Base-by-base conservation (phyloP, 2,888 invertebrate species). In the Callyntrura guangdongensis region DNA sequence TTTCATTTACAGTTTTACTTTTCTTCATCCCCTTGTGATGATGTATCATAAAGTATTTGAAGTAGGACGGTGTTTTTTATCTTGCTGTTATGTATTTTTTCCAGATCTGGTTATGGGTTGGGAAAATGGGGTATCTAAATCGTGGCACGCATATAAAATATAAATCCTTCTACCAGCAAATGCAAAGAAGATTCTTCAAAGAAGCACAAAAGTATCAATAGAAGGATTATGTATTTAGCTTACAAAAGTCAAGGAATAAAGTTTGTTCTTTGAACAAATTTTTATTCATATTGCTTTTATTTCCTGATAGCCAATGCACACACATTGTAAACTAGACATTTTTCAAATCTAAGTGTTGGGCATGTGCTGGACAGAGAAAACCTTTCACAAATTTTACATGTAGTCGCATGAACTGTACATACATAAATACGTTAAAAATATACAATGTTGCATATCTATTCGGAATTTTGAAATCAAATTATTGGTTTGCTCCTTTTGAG, bases 1-100 rank as follows among this genome's bases (percentile, higher is more conserved):
- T 85, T 85, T 85, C 72, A 72, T 49, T 85, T 56, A 25, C 56
- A 53, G 56, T 72, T 72, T 85, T 72, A 85, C 84, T 85, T 85
- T 82, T 49, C 14, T 17, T 72, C 72, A 56, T 72, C 67, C 56
- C 36, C 72, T 69, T 36, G 69, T 36, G 69, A 85, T 85, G 72
- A 85, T 72, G 56, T 36, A 17, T 45, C 84, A 85, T 85, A 69
- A 85, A 85, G 84, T 56, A 67, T 82, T 45, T 53, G 14, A n/a
- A 69, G 69, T 36, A 69, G n/a, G 8, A n/a, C n/a, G 36, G 14
- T n/a, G 36, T 69, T n/a, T 27, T n/a, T 36, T 36, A 25, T 8
- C 20, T 22, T 64, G n/a, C 61, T 8, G n/a, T 17, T 17, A 20
- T 61, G 20, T 20, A 61, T 9, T 61, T 4, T 61, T 53, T 53